Conservation (phyloP, 2,113 vertebrate species). For the Alligator mississippiensis region DNA sequence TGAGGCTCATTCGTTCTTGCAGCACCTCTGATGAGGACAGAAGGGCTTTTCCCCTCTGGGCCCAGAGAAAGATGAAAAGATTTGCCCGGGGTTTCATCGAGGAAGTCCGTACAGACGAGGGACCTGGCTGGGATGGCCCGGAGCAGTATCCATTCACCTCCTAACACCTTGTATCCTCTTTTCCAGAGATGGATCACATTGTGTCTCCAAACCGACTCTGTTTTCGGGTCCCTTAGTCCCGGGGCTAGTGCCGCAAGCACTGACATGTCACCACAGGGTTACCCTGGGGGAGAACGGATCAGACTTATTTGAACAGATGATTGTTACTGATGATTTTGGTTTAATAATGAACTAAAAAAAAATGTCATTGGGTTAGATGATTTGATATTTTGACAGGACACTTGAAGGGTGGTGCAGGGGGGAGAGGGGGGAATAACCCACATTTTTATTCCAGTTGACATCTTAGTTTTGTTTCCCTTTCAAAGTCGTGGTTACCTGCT, state of each 20-base stretch:
- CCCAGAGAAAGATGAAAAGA: too few relatives aligned
- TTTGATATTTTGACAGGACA: neutral
- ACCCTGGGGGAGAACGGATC: too few relatives aligned
- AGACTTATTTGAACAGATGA: neutral
- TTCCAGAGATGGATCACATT: neutral
- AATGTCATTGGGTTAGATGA: neutral
- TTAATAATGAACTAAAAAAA: neutral
- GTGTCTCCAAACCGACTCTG: neutral
- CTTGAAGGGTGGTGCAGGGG: accelerated
- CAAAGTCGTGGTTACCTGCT: accelerated
- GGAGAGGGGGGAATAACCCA: accelerated
- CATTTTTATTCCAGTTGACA: neutral
- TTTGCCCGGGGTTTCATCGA: too few relatives aligned
- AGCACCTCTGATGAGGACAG: too few relatives aligned
- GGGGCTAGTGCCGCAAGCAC: neutral
- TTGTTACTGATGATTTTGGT: neutral
- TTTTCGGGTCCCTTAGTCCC: neutral
- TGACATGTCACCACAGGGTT: neutral
- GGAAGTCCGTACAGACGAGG: too few relatives aligned
- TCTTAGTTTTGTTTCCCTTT: neutral
- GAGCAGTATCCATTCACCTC: too few relatives aligned
- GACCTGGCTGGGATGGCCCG: too few relatives aligned
- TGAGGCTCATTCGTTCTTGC: too few relatives aligned
- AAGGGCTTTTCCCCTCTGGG: too few relatives aligned
- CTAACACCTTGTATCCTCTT: too few relatives aligned